Evolutionary conservation across 2,888 invertebrate genomes (phyloP).

Genomic region (Volucella bombylans): DNA sequence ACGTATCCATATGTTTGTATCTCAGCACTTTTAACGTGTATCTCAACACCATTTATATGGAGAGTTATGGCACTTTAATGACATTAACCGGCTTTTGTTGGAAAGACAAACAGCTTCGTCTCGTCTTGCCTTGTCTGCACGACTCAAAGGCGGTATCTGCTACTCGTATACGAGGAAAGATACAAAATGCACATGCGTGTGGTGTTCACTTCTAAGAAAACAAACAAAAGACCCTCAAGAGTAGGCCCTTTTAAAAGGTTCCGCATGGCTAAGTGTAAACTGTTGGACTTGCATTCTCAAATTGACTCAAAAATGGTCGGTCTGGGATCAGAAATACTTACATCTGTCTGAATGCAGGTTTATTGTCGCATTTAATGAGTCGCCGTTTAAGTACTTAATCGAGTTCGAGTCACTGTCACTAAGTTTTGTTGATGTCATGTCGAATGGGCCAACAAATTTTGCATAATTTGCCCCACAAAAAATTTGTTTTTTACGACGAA

Average conservation of each 20-base stretch:
- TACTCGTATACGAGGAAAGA: too few species aligned
- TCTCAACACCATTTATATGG: too few species aligned
- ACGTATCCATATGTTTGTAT: conserved; percentile 1
- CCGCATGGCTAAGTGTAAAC: background rate
- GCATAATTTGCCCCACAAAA: conserved; percentile 56
- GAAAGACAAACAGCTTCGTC: background rate
- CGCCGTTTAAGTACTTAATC: conserved; percentile 12
- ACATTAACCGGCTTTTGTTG: conserved; percentile 36
- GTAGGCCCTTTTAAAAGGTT: too few species aligned
- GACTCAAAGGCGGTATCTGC: too few species aligned
- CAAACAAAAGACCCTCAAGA: too few species aligned
- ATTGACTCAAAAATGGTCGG: background rate
- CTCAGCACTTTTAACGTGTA: too few species aligned
- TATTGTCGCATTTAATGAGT: conserved; percentile 28
- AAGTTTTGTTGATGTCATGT: background rate
- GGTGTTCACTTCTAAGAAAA: too few species aligned
- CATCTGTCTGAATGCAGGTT: conserved; percentile 16
- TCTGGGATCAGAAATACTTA: background rate
- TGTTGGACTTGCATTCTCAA: background rate
- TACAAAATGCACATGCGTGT: too few species aligned
- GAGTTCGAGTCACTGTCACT: background rate
- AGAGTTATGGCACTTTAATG: conserved; percentile 43
- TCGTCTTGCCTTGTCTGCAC: too few species aligned
- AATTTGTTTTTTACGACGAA: background rate
- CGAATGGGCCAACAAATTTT: conserved; percentile 29